These are phyloP conservation scores for Sardina pilchardus DNA, from an alignment of 2,113 vertebrate species.

Conservation along the genomic window DNA sequence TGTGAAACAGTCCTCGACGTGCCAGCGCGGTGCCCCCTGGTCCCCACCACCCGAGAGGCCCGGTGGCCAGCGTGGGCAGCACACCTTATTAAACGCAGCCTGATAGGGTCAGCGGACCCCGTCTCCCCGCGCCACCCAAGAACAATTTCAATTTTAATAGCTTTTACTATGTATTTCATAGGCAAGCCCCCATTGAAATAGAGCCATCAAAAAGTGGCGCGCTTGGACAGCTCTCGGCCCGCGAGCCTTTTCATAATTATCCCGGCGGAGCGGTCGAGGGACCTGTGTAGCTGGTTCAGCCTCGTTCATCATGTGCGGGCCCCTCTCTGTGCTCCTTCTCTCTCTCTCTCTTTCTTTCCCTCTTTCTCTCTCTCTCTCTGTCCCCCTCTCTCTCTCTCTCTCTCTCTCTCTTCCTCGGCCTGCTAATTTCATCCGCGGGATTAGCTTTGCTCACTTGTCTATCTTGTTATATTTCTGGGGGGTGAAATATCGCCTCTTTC, in stretches of 20 bases:
- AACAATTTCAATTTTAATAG: constrained; percentile 99
- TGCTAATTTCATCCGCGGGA: constrained; percentile 99
- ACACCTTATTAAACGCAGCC: constrained; percentile 88
- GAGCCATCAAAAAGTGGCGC: constrained; percentile 95
- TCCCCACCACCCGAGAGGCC: constrained; percentile 63
- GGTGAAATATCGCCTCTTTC: constrained; percentile 93
- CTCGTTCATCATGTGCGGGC: constrained; percentile 93
- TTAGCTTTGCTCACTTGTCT: constrained; percentile 96
- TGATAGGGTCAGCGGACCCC: constrained; percentile 86
- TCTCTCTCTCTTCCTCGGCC: constrained; percentile 73
- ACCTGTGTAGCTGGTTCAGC: constrained; percentile 93
- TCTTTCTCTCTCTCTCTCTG: no score
- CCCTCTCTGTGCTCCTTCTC: constrained; percentile 56
- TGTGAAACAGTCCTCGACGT: constrained; percentile 48
- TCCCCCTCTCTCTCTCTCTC: no score
- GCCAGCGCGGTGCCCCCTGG: constrained; percentile 40
- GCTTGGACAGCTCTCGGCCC: constrained; percentile 91
- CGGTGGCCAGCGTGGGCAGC: constrained; percentile 58
- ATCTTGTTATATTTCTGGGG: constrained; percentile 92
- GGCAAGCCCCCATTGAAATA: constrained; percentile 85
- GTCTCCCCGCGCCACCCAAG: constrained; percentile 86
- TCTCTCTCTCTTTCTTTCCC: no score
- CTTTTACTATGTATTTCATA: constrained; percentile 99
- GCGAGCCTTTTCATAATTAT: constrained; percentile 98
- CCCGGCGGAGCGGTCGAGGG: constrained; percentile 83